Evolutionary conservation across 2,888 invertebrate genomes (phyloP).

Genomic region (Didymodactylos carnosus): DNA sequence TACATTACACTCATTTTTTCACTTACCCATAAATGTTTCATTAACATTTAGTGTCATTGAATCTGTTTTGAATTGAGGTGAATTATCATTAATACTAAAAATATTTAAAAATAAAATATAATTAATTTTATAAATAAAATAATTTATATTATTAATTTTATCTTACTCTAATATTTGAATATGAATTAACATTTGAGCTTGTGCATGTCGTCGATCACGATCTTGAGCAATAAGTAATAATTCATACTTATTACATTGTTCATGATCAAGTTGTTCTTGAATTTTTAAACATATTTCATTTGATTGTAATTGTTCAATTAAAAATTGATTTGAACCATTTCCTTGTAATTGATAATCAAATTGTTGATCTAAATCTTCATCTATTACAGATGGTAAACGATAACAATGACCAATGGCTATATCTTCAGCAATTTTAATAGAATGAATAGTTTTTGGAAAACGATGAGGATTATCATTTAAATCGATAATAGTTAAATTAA

Average conservation of each 20-base stretch:
- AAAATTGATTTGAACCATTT: not conserved
- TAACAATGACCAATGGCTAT: not conserved
- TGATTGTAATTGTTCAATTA: not conserved
- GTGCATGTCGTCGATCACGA: not conserved
- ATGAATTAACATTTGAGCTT: not conserved
- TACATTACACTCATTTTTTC: too few species aligned
- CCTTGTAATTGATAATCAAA: not conserved
- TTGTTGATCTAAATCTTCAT: not conserved
- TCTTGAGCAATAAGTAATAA: not conserved
- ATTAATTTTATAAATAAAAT: too few species aligned
- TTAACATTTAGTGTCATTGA: not conserved
- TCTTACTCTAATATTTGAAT: not conserved
- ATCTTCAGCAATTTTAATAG: not conserved
- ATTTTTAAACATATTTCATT: not conserved
- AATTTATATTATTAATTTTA: too few species aligned
- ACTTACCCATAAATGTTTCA: not conserved
- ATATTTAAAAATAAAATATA: too few species aligned
- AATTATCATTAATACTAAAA: not conserved
- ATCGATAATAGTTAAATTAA: not conserved
- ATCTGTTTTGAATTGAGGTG: not conserved
- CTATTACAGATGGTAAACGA: not conserved
- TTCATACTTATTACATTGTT: not conserved
- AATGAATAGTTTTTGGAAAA: not conserved
- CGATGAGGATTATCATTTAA: not conserved
- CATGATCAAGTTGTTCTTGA: not conserved